These are phyloP conservation scores for Pelecanus crispus DNA, from an alignment of 2,113 vertebrate species.

Conservation along the genomic window DNA sequence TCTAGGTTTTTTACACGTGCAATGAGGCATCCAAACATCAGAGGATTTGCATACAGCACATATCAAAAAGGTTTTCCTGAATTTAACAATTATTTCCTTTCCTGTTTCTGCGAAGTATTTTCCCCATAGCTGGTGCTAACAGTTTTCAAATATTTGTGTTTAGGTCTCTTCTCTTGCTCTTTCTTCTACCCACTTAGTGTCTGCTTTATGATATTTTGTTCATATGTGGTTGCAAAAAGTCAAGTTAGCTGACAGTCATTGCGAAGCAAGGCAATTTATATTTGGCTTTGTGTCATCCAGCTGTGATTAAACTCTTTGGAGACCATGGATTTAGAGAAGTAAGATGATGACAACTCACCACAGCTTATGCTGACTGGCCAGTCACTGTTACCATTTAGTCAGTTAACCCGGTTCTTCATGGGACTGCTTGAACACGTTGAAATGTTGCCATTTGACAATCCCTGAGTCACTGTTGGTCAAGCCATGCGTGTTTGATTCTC, in stretches of 20 bases:
- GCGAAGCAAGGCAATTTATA: background rate
- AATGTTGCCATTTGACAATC: background rate
- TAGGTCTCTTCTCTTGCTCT: background rate
- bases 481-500: background rate
- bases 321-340: background rate
- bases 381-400: background rate
- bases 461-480: background rate
- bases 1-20: background rate
- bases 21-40: background rate
- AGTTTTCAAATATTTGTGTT: background rate
- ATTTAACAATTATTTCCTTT: background rate
- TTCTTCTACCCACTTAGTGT: background rate
- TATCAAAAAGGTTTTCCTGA: background rate
- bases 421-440: background rate
- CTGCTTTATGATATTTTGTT: background rate
- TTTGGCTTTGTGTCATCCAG: background rate
- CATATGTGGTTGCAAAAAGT: background rate
- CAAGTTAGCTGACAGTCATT: background rate
- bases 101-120: background rate
- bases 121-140: background rate
- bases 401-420: background rate
- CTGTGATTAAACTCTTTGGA: slow-evolving; percentile 13
- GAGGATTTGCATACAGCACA: background rate
- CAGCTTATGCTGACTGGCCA: background rate
- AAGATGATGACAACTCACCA: background rate